Percentiles rank a stretch among this genome's conserved stretches.
Evolutionary conservation across 2,888 invertebrate species (phyloP).

Genomic region (Chelonus formosanus): DNA sequence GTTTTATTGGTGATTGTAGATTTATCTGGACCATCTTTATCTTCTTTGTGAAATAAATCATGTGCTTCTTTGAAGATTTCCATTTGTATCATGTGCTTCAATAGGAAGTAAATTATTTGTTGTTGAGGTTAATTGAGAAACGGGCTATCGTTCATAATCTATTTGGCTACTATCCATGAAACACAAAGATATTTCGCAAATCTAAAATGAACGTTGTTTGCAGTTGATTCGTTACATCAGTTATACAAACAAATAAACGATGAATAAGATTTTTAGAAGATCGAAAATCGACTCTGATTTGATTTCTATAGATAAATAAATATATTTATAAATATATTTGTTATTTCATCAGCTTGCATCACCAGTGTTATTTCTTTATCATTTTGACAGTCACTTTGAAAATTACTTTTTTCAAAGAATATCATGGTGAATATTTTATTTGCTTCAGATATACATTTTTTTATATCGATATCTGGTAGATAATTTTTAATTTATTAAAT

Average conservation of each 20-base stretch:
- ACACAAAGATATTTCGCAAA: constrained; percentile 88
- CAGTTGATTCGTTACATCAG: constrained; percentile 97
- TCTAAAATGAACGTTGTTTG: constrained; percentile 99
- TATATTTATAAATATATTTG: too few relatives aligned
- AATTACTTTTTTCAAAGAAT: constrained; percentile 73
- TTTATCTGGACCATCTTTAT: constrained; percentile 49
- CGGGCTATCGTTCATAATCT: constrained; percentile 46
- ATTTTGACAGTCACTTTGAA: constrained; percentile 82
- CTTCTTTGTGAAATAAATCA: constrained; percentile 51
- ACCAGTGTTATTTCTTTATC: constrained; percentile 88
- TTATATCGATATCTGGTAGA: constrained; percentile 59
- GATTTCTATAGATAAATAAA: too few relatives aligned
- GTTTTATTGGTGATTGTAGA: constrained; percentile 49
- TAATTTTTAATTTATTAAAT: constrained; percentile 57
- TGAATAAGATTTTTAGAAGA: constrained; percentile 94
- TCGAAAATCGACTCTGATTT: constrained; percentile 82
- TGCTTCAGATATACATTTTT: constrained; percentile 62
- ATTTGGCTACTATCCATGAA: constrained; percentile 80
- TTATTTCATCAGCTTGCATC: constrained; percentile 84
- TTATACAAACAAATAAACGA: constrained; percentile 95
- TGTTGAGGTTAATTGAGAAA: constrained; percentile 6
- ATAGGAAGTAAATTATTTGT: constrained; percentile 4
- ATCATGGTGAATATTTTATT: constrained; percentile 66
- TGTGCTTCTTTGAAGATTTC: constrained; percentile 62
- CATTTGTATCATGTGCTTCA: constrained; percentile 52